Base-by-base conservation (phyloP, 2,797 vertebrate species). In the Smutsia gigantea region DNA sequence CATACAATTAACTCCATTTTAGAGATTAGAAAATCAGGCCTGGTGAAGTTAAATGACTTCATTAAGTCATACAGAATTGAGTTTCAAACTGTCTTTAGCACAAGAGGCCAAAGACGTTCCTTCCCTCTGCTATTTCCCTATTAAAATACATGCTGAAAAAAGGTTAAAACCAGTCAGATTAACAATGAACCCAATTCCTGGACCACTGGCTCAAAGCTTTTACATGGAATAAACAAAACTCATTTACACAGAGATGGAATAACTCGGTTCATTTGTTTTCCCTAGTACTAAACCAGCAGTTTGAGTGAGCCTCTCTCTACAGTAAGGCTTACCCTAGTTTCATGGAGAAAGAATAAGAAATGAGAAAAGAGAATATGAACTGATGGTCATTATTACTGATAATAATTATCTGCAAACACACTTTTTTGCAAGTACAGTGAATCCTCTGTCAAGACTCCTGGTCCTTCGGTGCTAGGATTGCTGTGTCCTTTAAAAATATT, bases 21-120 rank as follows among this genome's bases (percentile, higher is more conserved):
- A 93, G 49, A 95, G 53, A 95, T 78, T 64, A 95, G 93, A 92
- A 95, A 93, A 92, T 51, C 83, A 89, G n/a, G n/a, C 37, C 74
- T 25, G 39, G 63, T 93, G 13, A 94, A 61, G 49, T 81, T 77
- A 68, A 96, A 39, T 87, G 74, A 90, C 49, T 61, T 81, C 59
- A 96, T 69, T 87, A 94, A 90, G 25, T 95, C 82, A 63, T 29
- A 23, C 88, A 88, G 55, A 91, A 94, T 0, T 72, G 57, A 87
- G 74, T 59, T 88, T 88, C 72, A 78, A 96, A 74, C 63, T 94
- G n/a, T 71, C 64, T 81, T 87, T 49, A 21, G 42, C 53, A 87
- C 61, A 37, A 91, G 23, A 69, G 68, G 74, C 72, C 86, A 93
- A 85, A 14, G 13, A 51, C 15, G 31, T 0, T 71, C 68, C 59